Evolutionary conservation across 2,797 vertebrate species (phyloP).

Genomic region (Neoniphon sammara): DNA sequence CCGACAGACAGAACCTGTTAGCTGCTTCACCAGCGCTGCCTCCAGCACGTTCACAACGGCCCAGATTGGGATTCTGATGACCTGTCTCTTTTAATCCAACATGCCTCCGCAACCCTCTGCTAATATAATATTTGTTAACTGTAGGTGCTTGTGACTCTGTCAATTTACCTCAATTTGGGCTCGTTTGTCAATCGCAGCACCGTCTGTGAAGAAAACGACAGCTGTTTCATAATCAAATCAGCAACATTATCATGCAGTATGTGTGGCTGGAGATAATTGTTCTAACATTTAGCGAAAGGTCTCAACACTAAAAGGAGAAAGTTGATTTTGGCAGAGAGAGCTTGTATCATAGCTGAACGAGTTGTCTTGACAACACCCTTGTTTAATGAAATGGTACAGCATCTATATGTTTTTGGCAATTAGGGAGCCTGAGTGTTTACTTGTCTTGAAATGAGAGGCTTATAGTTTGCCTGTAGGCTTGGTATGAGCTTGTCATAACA

Average conservation of each 20-base stretch:
- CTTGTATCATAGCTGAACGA: slow-evolving; percentile 17
- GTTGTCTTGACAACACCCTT: neutral
- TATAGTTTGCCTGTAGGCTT: slow-evolving; percentile 24
- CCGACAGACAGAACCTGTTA: slow-evolving; percentile 41
- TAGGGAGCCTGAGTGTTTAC: slow-evolving; percentile 27
- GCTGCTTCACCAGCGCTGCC: slow-evolving; percentile 44
- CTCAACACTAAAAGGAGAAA: slow-evolving; percentile 32
- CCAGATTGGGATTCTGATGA: slow-evolving; percentile 62
- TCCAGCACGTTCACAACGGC: slow-evolving; percentile 29
- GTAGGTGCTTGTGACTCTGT: slow-evolving; percentile 25
- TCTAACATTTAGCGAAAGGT: slow-evolving; percentile 59
- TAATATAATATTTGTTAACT: slow-evolving; percentile 60
- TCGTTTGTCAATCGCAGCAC: slow-evolving; percentile 39
- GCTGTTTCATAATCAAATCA: slow-evolving; percentile 15
- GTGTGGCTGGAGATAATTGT: slow-evolving; percentile 35
- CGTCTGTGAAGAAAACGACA: slow-evolving; percentile 37
- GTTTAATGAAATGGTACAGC: slow-evolving; percentile 7
- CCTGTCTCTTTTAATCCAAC: slow-evolving; percentile 66
- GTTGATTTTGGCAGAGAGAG: slow-evolving; percentile 39
- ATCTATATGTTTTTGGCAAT: slow-evolving; percentile 13
- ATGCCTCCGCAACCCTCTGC: slow-evolving; percentile 21
- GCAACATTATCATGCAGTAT: slow-evolving; percentile 20
- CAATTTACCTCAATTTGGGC: slow-evolving; percentile 51
- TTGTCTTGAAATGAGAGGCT: slow-evolving; percentile 26
- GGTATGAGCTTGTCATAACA: slow-evolving; percentile 31